Percentiles rank a stretch among this genome's conserved stretches.
These are phyloP conservation scores for Chelonus formosanus DNA, from an alignment of 2,888 invertebrate genomes.

Conservation along the genomic window DNA sequence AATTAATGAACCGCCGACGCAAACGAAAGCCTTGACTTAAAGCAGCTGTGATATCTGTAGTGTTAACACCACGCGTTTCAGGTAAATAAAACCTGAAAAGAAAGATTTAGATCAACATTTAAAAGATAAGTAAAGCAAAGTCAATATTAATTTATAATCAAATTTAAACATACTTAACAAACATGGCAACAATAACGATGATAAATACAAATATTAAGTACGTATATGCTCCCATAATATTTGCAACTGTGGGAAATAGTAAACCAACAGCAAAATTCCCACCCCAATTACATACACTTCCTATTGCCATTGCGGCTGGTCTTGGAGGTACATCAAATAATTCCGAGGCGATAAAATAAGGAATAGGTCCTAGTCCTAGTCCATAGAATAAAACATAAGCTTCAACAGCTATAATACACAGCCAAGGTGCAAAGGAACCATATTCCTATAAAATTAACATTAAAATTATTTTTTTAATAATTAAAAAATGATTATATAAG, in stretches of 20 bases:
- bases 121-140: neutral
- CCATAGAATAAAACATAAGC: constrained; percentile 83
- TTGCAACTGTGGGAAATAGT: constrained; percentile 75
- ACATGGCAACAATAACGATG: constrained; percentile 69
- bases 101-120: neutral
- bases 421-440: constrained; percentile 75
- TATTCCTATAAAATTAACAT: constrained; percentile 66
- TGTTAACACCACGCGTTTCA: constrained; percentile 77
- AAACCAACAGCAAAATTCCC: constrained; percentile 89
- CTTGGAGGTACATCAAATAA: constrained; percentile 85
- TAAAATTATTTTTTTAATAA: constrained; percentile 16
- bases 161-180: constrained; percentile 68
- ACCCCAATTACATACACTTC: constrained; percentile 86
- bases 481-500: neutral
- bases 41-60: constrained; percentile 71
- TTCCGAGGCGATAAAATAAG: constrained; percentile 87
- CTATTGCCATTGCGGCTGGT: constrained; percentile 86
- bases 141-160: constrained; percentile 6
- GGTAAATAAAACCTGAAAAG: constrained; percentile 74
- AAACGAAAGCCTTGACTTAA: constrained; percentile 73
- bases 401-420: constrained; percentile 77
- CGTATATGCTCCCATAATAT: constrained; percentile 74
- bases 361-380: constrained; percentile 86
- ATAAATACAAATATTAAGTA: constrained; percentile 78
- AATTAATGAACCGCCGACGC: constrained; percentile 53